Conservation (phyloP, 2,888 invertebrate species). For the Pristionchus maxplancki region DNA sequence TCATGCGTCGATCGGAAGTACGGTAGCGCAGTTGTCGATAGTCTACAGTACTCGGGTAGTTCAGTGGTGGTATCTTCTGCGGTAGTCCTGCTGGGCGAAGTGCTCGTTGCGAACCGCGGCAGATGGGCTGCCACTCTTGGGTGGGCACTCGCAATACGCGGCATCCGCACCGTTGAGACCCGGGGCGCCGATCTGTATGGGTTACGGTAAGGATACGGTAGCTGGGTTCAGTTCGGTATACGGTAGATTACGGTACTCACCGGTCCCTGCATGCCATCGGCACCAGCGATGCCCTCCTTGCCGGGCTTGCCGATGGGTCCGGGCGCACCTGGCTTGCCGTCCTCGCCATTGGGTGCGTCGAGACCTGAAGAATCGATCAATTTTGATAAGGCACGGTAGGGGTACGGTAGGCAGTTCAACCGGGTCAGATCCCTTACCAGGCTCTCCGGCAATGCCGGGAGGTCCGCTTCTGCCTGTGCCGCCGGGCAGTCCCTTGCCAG, state of each 20-base stretch:
- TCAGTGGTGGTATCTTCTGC: slow-evolving; percentile 38
- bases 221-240: background rate
- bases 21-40: no score
- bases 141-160: slow-evolving; percentile 50
- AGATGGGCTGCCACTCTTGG: slow-evolving; percentile 25
- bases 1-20: no score
- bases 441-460: slow-evolving; percentile 59
- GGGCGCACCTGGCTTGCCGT: background rate
- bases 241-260: background rate
- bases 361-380: background rate
- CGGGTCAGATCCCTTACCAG: slow-evolving; percentile 50
- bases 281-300: slow-evolving; percentile 37
- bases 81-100: slow-evolving; percentile 18
- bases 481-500: slow-evolving; percentile 59
- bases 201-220: background rate
- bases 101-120: background rate
- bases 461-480: slow-evolving; percentile 58
- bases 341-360: slow-evolving; percentile 13
- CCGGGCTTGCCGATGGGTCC: slow-evolving; percentile 48
- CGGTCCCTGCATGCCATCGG: slow-evolving; percentile 44
- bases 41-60: background rate
- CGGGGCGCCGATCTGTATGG: slow-evolving; percentile 42
- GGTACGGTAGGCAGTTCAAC: background rate
- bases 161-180: slow-evolving; percentile 44
- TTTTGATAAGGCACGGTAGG: background rate